Conservation (phyloP, 2,113 vertebrate species). For the Archilochus colubris region DNA sequence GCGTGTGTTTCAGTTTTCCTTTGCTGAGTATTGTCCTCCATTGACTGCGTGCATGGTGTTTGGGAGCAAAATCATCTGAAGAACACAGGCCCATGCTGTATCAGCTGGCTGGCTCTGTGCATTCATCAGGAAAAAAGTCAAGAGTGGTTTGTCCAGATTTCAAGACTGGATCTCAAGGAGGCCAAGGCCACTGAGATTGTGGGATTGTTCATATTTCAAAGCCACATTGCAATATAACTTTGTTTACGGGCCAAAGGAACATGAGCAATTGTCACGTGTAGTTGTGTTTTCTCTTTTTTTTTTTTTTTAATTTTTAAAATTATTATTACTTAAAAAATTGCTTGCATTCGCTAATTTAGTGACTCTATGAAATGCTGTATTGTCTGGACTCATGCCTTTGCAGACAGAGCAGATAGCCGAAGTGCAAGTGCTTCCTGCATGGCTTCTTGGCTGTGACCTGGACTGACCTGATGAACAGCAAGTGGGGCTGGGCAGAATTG, state of each 20-base stretch:
- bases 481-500: background rate
- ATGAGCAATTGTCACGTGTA: background rate
- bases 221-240: background rate
- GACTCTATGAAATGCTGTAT: background rate
- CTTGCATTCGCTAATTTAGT: background rate
- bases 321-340: conserved; percentile 20
- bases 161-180: background rate
- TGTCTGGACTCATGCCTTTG: conserved; percentile 34
- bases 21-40: background rate
- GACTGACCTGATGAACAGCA: background rate
- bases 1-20: background rate
- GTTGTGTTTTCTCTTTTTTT: background rate
- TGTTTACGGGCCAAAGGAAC: background rate
- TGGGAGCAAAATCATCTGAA: background rate
- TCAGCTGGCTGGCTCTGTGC: background rate
- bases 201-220: conserved; percentile 15
- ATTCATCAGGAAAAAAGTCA: background rate
- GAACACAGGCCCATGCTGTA: background rate
- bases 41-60: background rate
- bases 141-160: background rate
- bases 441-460: background rate
- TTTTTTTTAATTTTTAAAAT: background rate
- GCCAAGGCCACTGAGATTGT: conserved; percentile 1
- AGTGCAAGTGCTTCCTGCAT: background rate
- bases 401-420: background rate